Evolutionary conservation across 2,797 vertebrate genomes (phyloP).

Genomic region (Iguana delicatissima): DNA sequence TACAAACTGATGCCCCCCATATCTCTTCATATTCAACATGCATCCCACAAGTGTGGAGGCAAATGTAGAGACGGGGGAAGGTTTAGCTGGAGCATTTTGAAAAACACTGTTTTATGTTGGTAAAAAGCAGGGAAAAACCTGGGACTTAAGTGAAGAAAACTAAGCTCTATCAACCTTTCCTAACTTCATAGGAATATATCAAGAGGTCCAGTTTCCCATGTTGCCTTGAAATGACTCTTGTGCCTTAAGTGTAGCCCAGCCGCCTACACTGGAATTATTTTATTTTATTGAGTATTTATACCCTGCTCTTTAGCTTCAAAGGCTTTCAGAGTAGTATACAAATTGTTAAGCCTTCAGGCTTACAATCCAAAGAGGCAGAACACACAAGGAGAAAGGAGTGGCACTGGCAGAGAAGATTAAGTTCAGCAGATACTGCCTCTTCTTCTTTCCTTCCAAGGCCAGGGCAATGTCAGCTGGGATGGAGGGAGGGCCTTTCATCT

Average conservation of each 20-base stretch:
- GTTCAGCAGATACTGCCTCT: too few species aligned
- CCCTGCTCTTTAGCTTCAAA: too few species aligned
- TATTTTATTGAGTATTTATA: too few species aligned
- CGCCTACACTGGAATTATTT: too few species aligned
- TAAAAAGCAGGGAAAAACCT: not conserved
- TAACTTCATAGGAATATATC: not conserved
- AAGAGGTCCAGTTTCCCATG: not conserved
- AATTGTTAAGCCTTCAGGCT: too few species aligned
- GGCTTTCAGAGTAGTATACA: too few species aligned
- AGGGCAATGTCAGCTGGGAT: too few species aligned
- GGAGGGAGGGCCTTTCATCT: too few species aligned
- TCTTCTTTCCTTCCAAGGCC: too few species aligned
- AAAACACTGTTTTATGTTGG: not conserved
- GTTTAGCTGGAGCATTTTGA: not conserved
- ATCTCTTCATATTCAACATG: not conserved
- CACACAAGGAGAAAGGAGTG: too few species aligned
- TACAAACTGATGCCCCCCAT: not conserved
- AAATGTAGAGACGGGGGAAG: not conserved
- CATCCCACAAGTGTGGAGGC: not conserved
- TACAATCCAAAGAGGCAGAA: too few species aligned
- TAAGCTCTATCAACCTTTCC: not conserved
- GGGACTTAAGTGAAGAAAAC: not conserved
- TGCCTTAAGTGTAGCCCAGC: not conserved
- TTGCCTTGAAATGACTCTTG: not conserved
- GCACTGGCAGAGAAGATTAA: too few species aligned